A percentile compares a stretch with the other conserved stretches of the same genome.
Evolutionary conservation across 2,113 vertebrate genomes (phyloP).

Genomic region (Ellobius talpinus): DNA sequence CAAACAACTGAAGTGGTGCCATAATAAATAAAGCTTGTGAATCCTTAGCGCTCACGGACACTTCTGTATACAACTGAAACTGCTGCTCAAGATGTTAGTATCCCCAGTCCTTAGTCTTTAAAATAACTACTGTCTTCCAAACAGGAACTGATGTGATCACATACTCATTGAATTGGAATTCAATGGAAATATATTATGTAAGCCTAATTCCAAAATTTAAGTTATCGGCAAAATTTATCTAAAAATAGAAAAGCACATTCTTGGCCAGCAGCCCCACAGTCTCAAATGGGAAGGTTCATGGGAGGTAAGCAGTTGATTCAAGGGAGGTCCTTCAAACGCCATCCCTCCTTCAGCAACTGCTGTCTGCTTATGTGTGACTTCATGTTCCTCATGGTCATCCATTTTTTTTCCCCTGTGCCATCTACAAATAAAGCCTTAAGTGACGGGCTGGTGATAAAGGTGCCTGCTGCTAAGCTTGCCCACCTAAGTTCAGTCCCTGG

Average conservation of each 20-base stretch:
- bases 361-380: slow-evolving; percentile 54
- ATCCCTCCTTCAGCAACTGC: slow-evolving; percentile 41
- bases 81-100: not conserved
- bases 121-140: slow-evolving; percentile 37
- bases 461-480: too few relatives aligned
- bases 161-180: slow-evolving; percentile 68
- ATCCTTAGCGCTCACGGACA: not conserved
- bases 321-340: slow-evolving; percentile 64
- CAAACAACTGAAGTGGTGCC: not conserved
- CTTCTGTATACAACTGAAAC: not conserved
- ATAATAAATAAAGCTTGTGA: not conserved
- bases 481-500: not conserved
- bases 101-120: not conserved
- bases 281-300: slow-evolving; percentile 60
- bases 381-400: not conserved
- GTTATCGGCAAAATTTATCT: slow-evolving; percentile 66
- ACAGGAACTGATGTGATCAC: not conserved
- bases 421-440: slow-evolving; percentile 34
- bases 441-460: not conserved
- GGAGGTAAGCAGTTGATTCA: slow-evolving; percentile 66
- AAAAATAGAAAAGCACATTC: slow-evolving; percentile 69
- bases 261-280: slow-evolving; percentile 45
- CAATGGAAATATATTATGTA: slow-evolving; percentile 60
- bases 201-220: slow-evolving; percentile 64
- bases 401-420: slow-evolving; percentile 7